Percentiles rank a stretch among this genome's conserved stretches.
These are phyloP conservation scores for Papilio demoleus DNA, from an alignment of 2,888 invertebrate genomes.

Conservation along the genomic window DNA sequence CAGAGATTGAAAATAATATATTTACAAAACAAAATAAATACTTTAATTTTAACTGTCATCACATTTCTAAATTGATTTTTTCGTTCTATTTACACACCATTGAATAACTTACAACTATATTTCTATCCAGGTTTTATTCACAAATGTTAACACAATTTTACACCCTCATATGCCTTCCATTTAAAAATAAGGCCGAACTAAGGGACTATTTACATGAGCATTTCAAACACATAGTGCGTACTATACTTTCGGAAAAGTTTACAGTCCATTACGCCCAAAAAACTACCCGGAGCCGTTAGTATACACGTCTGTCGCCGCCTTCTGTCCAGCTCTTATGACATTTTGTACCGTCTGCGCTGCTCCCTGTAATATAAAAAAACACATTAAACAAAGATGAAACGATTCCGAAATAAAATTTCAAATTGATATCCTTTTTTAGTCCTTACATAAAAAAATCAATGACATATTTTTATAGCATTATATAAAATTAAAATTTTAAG, in stretches of 20 bases:
- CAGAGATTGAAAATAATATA: slow-evolving; percentile 33
- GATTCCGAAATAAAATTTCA: too few species aligned
- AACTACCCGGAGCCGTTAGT: slow-evolving; percentile 74
- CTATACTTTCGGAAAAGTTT: slow-evolving; percentile 81
- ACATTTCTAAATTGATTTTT: slow-evolving; percentile 48
- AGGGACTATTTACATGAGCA: slow-evolving; percentile 72
- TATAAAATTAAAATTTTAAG: too few species aligned
- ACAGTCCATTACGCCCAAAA: slow-evolving; percentile 55
- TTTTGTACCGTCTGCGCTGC: slow-evolving; percentile 88
- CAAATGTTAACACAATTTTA: background rate
- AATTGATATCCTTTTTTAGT: too few species aligned
- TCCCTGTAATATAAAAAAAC: slow-evolving; percentile 80
- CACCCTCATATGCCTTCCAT: slow-evolving; percentile 8
- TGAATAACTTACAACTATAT: background rate
- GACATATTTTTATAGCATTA: too few species aligned
- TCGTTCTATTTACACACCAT: slow-evolving; percentile 26
- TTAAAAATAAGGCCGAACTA: slow-evolving; percentile 47
- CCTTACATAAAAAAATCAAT: too few species aligned
- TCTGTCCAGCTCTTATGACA: slow-evolving; percentile 84
- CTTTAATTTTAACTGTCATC: slow-evolving; percentile 61
- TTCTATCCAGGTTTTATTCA: slow-evolving; percentile 2
- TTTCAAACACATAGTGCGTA: slow-evolving; percentile 79
- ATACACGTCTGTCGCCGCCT: slow-evolving; percentile 78
- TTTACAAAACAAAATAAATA: slow-evolving; percentile 51
- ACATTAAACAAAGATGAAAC: background rate